Base-by-base conservation (phyloP, 2,113 vertebrate species). In the Mormoops blainvillei region DNA sequence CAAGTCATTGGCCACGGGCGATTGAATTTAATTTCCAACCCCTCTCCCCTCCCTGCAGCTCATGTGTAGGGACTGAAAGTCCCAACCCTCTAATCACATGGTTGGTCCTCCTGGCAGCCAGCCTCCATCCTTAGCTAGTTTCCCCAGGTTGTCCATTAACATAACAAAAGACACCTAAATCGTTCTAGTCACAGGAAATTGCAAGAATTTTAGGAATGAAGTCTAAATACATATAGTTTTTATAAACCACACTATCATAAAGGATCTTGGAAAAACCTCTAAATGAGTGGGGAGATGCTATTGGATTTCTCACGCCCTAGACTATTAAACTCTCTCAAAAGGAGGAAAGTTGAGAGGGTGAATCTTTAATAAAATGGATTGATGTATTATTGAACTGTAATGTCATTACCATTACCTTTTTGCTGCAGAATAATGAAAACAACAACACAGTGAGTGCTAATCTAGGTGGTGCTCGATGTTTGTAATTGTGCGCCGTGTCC, bases 401-500 rank as follows among this genome's bases (percentile, higher is more conserved):
- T 22, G 38, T 61, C 71, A 90, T 56, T 54, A 78, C 50, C 15
- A 52, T 95, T 87, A 96, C 71, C 76, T 94, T 82, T 67, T 70
- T 54, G 9, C 52, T 84, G 88, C 73, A 68, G 33, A 85, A 56
- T 71, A 77, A 95, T 28, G 76, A 31, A 68, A 90, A 65, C 50
- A 86, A 67, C 18, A 41, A 36, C 22, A 41, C 2, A 56, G 63
- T 65, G 84, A 84, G 41, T 58, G 80, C 87, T 94, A 74, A 95
- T 52, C 52, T 77, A 61, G 90, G 81, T 38, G 84, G 58, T 50
- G 22, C 94, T 86, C 95, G 91, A 85, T 45, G 73, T 87, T 88
- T 78, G n/a, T 94, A 77, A 52, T 88, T 92, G 81, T 58, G 22
- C 45, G 91, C 77, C 63, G 67, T 31, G 9, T 74, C 90, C 93